Conservation (phyloP, 2,797 vertebrate genomes). For the Chelon labrosus region DNA sequence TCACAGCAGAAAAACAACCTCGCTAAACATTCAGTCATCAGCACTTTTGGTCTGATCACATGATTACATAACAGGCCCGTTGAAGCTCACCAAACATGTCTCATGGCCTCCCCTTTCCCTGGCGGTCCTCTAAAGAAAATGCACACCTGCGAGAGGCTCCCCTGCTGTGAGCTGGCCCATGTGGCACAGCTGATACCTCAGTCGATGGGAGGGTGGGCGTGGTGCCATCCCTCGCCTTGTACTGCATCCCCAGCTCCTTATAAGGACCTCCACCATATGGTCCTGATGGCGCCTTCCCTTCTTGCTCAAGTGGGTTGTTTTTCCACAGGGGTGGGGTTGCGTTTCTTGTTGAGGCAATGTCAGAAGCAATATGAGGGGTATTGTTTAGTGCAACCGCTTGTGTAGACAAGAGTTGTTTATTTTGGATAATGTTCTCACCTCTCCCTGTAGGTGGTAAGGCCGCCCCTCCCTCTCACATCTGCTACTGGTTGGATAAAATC, state of each 20-base stretch:
- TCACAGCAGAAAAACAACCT: constrained; percentile 60
- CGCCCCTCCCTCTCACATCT: constrained; percentile 69
- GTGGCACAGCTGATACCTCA: constrained; percentile 81
- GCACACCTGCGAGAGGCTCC: constrained; percentile 72
- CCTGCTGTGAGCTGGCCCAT: constrained; percentile 72
- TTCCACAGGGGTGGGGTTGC: constrained; percentile 56
- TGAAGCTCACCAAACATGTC: constrained; percentile 55
- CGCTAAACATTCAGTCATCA: constrained; percentile 62
- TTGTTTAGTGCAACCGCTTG: constrained; percentile 9
- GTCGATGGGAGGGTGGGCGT: constrained; percentile 72
- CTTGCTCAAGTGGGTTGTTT: constrained; percentile 68
- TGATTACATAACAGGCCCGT: constrained; percentile 77
- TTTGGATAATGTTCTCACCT: constrained; percentile 53
- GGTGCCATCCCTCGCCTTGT: constrained; percentile 70
- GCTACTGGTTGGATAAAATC: constrained; percentile 70
- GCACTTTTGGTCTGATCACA: constrained; percentile 75
- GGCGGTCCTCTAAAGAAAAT: constrained; percentile 39
- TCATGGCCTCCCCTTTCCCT: constrained; percentile 41
- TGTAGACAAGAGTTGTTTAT: constrained; percentile 41
- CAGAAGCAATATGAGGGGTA: constrained; percentile 35
- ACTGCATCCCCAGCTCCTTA: constrained; percentile 70
- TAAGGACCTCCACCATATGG: constrained; percentile 83
- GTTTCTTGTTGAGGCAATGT: constrained; percentile 46
- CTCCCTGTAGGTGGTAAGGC: constrained; percentile 58
- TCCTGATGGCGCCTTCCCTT: constrained; percentile 63